Evolutionary conservation across 2,888 invertebrate species (phyloP).

Genomic region (Aleiodes testaceus): DNA sequence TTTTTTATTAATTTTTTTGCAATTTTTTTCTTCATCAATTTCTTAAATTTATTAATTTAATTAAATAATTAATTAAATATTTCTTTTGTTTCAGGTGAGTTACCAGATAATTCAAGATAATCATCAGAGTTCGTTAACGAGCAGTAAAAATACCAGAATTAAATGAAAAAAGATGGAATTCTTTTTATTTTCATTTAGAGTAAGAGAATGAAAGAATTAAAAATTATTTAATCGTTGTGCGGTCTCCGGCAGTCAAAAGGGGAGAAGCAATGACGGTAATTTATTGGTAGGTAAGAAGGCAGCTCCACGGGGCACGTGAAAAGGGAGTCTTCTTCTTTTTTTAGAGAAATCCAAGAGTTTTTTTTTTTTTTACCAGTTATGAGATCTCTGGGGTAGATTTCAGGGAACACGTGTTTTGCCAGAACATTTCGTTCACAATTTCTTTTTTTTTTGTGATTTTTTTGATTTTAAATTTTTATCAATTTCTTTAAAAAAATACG

Average conservation of each 20-base stretch:
- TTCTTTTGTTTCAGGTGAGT: constrained; percentile 34
- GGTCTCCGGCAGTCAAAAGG: constrained; percentile 24
- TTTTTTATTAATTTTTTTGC: too few relatives aligned
- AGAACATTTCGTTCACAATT: not conserved
- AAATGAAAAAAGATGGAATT: not conserved
- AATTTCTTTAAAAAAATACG: too few relatives aligned
- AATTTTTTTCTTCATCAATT: too few relatives aligned
- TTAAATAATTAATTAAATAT: not conserved
- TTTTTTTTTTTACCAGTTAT: too few relatives aligned
- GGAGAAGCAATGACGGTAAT: constrained; percentile 15
- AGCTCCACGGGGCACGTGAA: constrained; percentile 30
- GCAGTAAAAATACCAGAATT: constrained; percentile 14
- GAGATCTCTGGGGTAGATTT: constrained; percentile 29
- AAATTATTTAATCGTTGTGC: constrained; percentile 31
- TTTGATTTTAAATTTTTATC: too few relatives aligned
- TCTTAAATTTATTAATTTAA: too few relatives aligned
- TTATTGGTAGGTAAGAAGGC: constrained; percentile 15
- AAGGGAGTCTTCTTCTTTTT: constrained; percentile 7
- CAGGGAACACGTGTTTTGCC: constrained; percentile 28
- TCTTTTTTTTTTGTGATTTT: not conserved
- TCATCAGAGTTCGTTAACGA: constrained; percentile 21
- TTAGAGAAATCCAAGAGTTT: too few relatives aligned
- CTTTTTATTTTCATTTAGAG: too few relatives aligned
- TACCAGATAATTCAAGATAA: constrained; percentile 20
- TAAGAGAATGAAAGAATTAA: constrained; percentile 1